phyloP scores from a whole-genome alignment of 2,888 invertebrate genomes.

The Ophion ellenae region DNA sequence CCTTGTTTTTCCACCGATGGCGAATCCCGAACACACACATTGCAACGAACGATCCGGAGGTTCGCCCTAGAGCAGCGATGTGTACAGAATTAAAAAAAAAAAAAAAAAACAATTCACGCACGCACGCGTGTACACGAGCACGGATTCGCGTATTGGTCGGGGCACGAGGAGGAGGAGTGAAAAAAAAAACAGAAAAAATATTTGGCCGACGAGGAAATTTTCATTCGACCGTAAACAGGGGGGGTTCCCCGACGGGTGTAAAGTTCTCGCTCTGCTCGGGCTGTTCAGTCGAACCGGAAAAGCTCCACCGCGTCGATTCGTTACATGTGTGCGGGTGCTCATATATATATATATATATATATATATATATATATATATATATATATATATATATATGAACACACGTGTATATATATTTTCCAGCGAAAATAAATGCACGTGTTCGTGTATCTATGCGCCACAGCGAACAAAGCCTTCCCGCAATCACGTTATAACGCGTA shows the following conservation, averaged over 20 bases:
- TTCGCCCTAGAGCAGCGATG: too few relatives aligned
- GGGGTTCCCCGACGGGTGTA: constrained; percentile 13
- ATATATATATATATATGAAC: background rate
- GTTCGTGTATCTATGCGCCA: constrained; percentile 26
- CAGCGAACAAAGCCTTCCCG: constrained; percentile 58
- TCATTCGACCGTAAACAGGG: constrained; percentile 75
- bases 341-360: background rate
- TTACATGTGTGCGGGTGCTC: background rate
- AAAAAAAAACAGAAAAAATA: constrained; percentile 52
- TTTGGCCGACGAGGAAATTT: constrained; percentile 75
- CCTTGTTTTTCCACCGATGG: background rate
- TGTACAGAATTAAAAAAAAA: too few relatives aligned
- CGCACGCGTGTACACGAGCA: background rate
- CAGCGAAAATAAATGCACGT: constrained; percentile 73
- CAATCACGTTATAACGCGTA: constrained; percentile 74
- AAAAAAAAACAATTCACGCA: background rate
- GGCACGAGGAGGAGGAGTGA: constrained; percentile 6
- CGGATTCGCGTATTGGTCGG: background rate
- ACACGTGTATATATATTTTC: constrained; percentile 28
- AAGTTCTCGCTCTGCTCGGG: background rate
- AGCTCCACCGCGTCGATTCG: constrained; percentile 66
- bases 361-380: background rate
- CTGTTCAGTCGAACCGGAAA: constrained; percentile 71
- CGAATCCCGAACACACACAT: too few relatives aligned
- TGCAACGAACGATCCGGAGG: too few relatives aligned